These are phyloP conservation scores for Ferrisia virgata DNA, from an alignment of 2,888 invertebrate species.

Conservation along the genomic window DNA sequence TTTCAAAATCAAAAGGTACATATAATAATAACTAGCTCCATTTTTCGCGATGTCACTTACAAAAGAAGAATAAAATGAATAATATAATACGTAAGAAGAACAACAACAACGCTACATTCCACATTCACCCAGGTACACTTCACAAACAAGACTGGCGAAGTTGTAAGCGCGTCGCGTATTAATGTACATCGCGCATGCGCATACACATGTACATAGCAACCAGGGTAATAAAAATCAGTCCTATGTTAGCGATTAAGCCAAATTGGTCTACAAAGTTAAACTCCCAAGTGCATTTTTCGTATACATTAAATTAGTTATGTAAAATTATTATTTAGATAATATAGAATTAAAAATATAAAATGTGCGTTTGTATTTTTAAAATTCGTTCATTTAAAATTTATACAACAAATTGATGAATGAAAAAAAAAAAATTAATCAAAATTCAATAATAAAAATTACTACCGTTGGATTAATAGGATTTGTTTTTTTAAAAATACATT, in stretches of 20 bases:
- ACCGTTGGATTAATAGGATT: constrained; percentile 2
- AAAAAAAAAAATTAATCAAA: not conserved
- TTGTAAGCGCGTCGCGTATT: not conserved
- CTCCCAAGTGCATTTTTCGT: constrained; percentile 28
- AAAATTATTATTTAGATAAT: constrained; percentile 30
- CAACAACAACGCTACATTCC: not conserved
- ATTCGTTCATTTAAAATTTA: constrained; percentile 31
- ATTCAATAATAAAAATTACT: constrained; percentile 22
- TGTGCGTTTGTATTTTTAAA: constrained; percentile 32
- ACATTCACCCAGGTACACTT: not conserved
- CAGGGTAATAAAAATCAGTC: not conserved
- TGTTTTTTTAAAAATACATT: constrained; percentile 2
- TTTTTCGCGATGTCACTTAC: not conserved
- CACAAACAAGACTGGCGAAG: not conserved
- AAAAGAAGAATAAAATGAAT: not conserved
- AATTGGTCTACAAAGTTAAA: constrained; percentile 13
- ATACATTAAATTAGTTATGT: constrained; percentile 26
- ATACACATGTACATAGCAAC: not conserved
- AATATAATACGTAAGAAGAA: too few species aligned
- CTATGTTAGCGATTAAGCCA: constrained; percentile 9
- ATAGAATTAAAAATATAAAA: constrained; percentile 20
- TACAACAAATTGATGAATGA: constrained; percentile 28
- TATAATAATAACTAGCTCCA: not conserved
- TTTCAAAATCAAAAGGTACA: not conserved
- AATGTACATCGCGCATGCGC: not conserved